A percentile compares a stretch with the other conserved stretches of the same genome.
phyloP scores from a whole-genome alignment of 2,797 vertebrate genomes.

The Eremophila alpestris region DNA sequence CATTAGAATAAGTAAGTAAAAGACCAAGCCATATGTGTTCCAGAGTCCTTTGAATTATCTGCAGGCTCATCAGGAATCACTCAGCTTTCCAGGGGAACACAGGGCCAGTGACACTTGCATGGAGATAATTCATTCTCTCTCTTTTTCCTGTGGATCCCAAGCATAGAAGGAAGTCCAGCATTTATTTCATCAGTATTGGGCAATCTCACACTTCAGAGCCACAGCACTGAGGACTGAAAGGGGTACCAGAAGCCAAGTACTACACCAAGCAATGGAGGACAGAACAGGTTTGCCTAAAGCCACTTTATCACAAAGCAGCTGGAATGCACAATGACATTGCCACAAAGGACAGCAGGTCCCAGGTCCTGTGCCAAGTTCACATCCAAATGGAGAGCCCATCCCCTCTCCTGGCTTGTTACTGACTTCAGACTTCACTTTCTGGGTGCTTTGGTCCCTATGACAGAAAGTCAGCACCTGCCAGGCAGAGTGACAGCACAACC shows the following conservation, averaged over 20 bases:
- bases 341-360: background rate
- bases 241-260: accelerated
- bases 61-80: background rate
- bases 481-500: background rate
- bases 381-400: background rate
- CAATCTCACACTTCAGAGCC: background rate
- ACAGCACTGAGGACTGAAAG: background rate
- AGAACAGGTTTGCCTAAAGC: background rate
- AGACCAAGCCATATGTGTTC: background rate
- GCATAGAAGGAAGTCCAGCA: background rate
- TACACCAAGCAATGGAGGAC: background rate
- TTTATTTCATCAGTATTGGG: background rate
- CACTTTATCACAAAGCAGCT: background rate
- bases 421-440: background rate
- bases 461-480: background rate
- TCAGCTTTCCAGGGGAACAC: background rate
- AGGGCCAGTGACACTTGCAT: background rate
- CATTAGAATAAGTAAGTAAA: background rate
- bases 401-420: background rate
- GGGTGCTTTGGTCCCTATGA: background rate
- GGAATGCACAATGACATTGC: background rate
- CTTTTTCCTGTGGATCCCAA: background rate
- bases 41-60: background rate
- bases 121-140: background rate
- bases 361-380: background rate